A percentile compares a stretch with the other conserved stretches of the same genome.
These are phyloP conservation scores for Nannospalax galili DNA, from an alignment of 2,113 vertebrate genomes.

Conservation along the genomic window DNA sequence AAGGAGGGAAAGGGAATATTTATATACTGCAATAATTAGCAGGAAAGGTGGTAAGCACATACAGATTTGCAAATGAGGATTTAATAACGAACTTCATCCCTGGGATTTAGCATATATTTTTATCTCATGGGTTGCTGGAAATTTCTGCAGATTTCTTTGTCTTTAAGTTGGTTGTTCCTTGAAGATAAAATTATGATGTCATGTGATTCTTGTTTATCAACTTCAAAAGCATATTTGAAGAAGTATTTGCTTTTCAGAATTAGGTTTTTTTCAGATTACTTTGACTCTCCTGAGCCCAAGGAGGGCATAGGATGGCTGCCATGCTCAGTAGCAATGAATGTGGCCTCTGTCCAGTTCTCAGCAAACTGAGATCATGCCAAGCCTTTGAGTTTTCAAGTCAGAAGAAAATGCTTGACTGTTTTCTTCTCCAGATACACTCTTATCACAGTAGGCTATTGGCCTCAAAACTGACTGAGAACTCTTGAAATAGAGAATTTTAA, in stretches of 20 bases:
- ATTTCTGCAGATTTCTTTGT: conserved; percentile 45
- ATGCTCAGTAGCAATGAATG: background rate
- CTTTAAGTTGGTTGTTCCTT: background rate
- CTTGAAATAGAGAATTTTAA: background rate
- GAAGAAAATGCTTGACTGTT: conserved; percentile 50
- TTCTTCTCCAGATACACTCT: background rate
- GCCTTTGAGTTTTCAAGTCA: conserved; percentile 52
- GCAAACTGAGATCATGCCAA: conserved; percentile 4
- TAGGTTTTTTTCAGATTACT: background rate
- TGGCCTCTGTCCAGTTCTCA: conserved; percentile 62
- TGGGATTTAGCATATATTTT: background rate
- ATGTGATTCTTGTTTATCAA: background rate
- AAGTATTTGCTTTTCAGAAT: background rate
- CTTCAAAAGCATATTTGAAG: background rate
- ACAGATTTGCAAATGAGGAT: conserved; percentile 65
- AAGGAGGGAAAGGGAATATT: conserved; percentile 51
- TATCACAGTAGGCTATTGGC: background rate
- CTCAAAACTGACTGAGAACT: background rate
- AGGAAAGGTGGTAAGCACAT: conserved; percentile 43
- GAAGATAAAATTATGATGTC: conserved; percentile 31
- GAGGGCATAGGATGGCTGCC: background rate
- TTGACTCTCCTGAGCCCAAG: background rate
- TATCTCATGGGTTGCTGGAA: conserved; percentile 27
- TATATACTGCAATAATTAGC: conserved; percentile 53
- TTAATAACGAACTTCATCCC: conserved; percentile 57